A percentile compares a stretch with the other conserved stretches of the same genome.
phyloP scores from a whole-genome alignment of 1,140 invertebrate species.

The Zaprionus africanus region DNA sequence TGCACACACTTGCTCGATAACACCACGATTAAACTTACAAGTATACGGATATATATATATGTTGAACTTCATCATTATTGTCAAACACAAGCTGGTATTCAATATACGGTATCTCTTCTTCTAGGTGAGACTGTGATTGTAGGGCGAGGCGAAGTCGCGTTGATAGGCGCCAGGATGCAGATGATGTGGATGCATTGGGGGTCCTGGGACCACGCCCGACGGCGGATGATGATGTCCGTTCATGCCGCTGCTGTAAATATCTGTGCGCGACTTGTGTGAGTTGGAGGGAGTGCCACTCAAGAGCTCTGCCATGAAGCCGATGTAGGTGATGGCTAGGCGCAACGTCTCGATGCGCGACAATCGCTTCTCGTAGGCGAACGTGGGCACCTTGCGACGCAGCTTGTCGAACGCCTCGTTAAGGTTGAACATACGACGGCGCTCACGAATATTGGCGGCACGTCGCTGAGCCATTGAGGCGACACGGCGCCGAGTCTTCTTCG shows the following conservation, averaged over 20 bases:
- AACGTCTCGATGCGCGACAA: conserved; percentile 99
- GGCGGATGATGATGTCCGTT: conserved; percentile 78
- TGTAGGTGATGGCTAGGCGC: conserved; percentile 98
- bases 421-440: conserved; percentile 98
- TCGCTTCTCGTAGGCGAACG: conserved; percentile 99
- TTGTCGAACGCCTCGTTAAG: conserved; percentile 99
- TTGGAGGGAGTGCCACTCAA: conserved; percentile 87
- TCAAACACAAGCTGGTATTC: not conserved
- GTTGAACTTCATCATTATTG: not conserved
- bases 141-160: conserved; percentile 80
- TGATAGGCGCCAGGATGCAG: conserved; percentile 79
- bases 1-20: not conserved
- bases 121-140: conserved; percentile 68
- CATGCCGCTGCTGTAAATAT: conserved; percentile 70
- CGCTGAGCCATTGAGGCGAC: conserved; percentile 96
- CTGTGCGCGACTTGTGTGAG: conserved; percentile 84
- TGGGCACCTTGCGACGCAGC: conserved; percentile 96
- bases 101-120: not conserved
- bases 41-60: not conserved
- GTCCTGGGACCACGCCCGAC: conserved; percentile 26
- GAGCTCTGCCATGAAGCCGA: conserved; percentile 97
- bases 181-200: conserved; percentile 73
- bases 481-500: conserved; percentile 92
- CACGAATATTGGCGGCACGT: conserved; percentile 96
- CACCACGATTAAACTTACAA: not conserved